A percentile compares a stretch with the other conserved stretches of the same genome.
Conservation (phyloP, 2,113 vertebrate species). For the Loxodonta africana region DNA sequence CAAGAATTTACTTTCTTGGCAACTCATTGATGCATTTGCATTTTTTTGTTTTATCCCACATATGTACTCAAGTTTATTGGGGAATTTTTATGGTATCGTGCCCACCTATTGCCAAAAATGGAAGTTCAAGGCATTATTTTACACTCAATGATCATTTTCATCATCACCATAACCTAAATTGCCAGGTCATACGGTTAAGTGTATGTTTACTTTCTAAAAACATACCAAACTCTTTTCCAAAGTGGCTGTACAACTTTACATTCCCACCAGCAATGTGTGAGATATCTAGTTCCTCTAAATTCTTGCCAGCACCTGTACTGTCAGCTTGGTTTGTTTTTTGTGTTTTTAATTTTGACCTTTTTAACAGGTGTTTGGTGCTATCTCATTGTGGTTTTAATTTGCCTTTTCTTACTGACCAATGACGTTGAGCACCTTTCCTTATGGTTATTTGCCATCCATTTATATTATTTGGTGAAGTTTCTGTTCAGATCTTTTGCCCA, state of each 20-base stretch:
- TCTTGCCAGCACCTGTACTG: not conserved
- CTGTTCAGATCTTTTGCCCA: not conserved
- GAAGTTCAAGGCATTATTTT: not conserved
- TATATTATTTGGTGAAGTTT: not conserved
- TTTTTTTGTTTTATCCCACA: constrained; percentile 34
- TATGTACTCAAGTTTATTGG: not conserved
- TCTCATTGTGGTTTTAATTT: not conserved
- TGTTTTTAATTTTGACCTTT: not conserved
- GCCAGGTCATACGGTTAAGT: not conserved
- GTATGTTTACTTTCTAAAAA: not conserved
- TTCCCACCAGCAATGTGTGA: not conserved
- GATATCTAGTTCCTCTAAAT: not conserved
- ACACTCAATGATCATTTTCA: not conserved
- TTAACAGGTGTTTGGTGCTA: not conserved
- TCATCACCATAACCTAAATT: not conserved
- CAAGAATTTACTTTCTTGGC: not conserved
- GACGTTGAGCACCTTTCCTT: not conserved
- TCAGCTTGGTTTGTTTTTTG: not conserved
- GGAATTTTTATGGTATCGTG: not conserved
- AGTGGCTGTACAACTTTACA: not conserved
- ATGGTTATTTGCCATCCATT: not conserved
- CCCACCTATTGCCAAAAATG: not conserved
- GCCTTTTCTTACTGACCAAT: not conserved
- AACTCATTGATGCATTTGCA: not conserved
- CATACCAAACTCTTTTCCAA: not conserved